Evolutionary conservation across 2,113 vertebrate species (phyloP), one percentile per base, ranked within the genome.

Genomic region (Trochalopteron elliotii): DNA sequence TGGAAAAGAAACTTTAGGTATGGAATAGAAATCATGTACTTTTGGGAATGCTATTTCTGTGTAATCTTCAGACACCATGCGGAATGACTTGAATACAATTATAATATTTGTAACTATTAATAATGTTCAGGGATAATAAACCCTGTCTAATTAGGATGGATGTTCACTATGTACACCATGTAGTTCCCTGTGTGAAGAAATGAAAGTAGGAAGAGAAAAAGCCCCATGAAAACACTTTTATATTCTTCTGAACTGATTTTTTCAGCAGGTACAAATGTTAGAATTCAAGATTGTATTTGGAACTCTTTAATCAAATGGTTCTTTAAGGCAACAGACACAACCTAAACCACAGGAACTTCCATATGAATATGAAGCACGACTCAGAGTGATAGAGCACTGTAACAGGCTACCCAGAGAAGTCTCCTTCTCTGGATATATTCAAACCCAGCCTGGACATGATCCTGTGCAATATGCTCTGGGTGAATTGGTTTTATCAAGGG

Each of bases 191-290:
- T 49, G 31, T 6, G 11, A 71, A 47, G 49, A 94, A 92, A 52
- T 68, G 6, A 19, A 74, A 71, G 15, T 8, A 65, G 21, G 0
- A 80, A 13, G 16, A 74, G 9, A 5, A 78, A 84, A 81, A 63
- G 1, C 0, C 1, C 1, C 10, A 6, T 59, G 10, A 70, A 94
- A 84, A 30, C 4, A 1, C 39, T 44, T 18, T 8, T 72, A 3
- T 35, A 35, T 21, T 63, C 15, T 83, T 86, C 24, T 67, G 42
- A 69, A 59, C 5, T 17, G 25, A 35, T 86, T 82, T 78, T 57
- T 74, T 28, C 18, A 53, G 9, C 20, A 70, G 27, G 8, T n/a
- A 35, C 12, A 39, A 47, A 22, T 40, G 11, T 20, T 56, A 70
- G 64, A 55, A 80, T 59, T 70, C 45, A 19, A 67, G 22, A 30